Evolutionary conservation across 2,797 vertebrate genomes (phyloP), one percentile per base, ranked within the genome.

Genomic region (Coranthus polyacanthus): DNA sequence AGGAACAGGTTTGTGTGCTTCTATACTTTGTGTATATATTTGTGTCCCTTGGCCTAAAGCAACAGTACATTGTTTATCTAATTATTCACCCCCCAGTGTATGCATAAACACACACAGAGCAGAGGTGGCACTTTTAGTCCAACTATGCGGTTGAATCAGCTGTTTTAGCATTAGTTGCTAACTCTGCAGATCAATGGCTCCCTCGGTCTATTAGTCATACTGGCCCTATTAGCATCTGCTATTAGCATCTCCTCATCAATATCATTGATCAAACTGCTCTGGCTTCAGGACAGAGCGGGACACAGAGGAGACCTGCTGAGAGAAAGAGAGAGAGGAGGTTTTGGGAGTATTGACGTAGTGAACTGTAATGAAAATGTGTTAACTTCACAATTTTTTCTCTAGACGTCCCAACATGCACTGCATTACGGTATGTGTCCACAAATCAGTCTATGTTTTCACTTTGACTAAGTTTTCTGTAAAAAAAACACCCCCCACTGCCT

Each of bases 111-210:
- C 75, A 77, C 58, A 57, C 71, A 11, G 1, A 87, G 85, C 84
- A 83, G 88, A 29, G 79, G 71, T 82, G 86, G 90, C 85, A 92
- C 88, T 92, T 92, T 91, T 82, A 60, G 65, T 72, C 68, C 63
- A 91, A 92, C 86, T 88, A 76, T 84, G 86, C 47, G 36, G 85
- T 88, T 81, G 89, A 90, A 80, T 92, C 90, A 90, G 91, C 91
- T 86, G 82, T 92, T 92, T 87, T 73, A 73, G 54, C 80, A 72
- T 64, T 79, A 83, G 72, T 84, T 90, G 88, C 90, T 72, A 88
- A 91, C 85, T 87, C 77, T 88, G 90, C 90, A 92, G 86, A 92
- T 91, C 91, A 89, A 92, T 92, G 78, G 22, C 43, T 63, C 58
- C 76, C 71, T 79, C 1, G 57, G 84, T 69, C 84, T 86, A 91